Percentiles rank a stretch among this genome's conserved stretches.
Evolutionary conservation across 2,888 invertebrate genomes (phyloP).

Genomic region (Andrena minutula): DNA sequence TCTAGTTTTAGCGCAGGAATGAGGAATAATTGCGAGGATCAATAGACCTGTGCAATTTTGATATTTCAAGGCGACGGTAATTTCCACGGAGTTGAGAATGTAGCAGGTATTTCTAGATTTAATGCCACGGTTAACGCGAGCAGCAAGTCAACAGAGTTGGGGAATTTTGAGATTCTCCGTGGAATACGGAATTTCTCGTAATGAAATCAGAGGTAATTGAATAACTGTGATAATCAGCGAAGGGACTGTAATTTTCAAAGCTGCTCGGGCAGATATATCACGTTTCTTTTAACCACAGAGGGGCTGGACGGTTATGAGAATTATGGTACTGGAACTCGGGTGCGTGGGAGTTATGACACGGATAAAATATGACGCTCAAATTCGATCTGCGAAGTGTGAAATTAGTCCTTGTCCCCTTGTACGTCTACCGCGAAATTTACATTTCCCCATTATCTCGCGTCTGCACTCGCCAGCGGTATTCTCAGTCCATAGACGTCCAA

Average conservation of each 20-base stretch:
- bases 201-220: not conserved
- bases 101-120: conserved; percentile 2
- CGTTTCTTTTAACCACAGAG: not conserved
- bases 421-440: conserved; percentile 46
- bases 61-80: conserved; percentile 5
- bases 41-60: conserved; percentile 24
- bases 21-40: conserved; percentile 26
- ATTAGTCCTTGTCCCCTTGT: conserved; percentile 51
- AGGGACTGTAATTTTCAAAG: conserved; percentile 4
- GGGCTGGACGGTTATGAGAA: not conserved
- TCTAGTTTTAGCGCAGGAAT: not conserved
- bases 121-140: conserved; percentile 18
- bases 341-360: conserved; percentile 20
- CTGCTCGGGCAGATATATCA: not conserved
- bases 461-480: conserved; percentile 5
- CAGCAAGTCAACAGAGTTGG: not conserved
- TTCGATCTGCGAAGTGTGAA: conserved; percentile 61
- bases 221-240: not conserved
- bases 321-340: not conserved
- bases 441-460: conserved; percentile 47
- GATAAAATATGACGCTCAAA: conserved; percentile 49
- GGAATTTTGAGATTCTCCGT: not conserved
- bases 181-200: conserved; percentile 2
- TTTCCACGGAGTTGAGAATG: not conserved
- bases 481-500: not conserved